Percentiles rank a stretch among this genome's conserved stretches.
phyloP scores from a whole-genome alignment of 2,113 vertebrate species.

The Nicator chloris region DNA sequence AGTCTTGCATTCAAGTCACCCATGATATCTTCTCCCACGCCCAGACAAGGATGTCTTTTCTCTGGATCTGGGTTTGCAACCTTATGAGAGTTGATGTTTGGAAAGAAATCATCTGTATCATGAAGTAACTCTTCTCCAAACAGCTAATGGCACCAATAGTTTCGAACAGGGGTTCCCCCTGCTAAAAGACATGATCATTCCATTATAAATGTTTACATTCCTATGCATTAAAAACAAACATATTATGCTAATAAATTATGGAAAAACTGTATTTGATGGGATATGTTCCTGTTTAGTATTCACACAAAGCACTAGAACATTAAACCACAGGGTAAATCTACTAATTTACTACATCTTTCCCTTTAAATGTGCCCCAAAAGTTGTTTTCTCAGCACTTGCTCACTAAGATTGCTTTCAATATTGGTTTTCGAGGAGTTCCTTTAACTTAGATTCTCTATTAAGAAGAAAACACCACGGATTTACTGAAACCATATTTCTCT shows the following conservation, averaged over 20 bases:
- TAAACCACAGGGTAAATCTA: neutral
- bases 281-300: neutral
- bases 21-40: fast-evolving
- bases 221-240: neutral
- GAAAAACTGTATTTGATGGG: neutral
- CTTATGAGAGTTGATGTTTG: neutral
- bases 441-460: constrained; percentile 14
- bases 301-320: neutral
- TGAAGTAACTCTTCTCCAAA: neutral
- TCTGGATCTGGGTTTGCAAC: neutral
- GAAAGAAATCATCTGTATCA: neutral
- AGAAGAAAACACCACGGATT: neutral
- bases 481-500: neutral
- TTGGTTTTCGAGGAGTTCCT: constrained; percentile 7
- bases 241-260: neutral
- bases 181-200: neutral
- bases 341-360: neutral
- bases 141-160: neutral
- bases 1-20: neutral
- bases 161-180: neutral
- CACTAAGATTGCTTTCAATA: neutral
- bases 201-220: neutral
- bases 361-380: neutral
- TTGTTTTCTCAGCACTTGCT: neutral
- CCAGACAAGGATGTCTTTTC: neutral